Conservation (phyloP, 92 coral and sea anemone genomes). For the Actinostola sp. region DNA sequence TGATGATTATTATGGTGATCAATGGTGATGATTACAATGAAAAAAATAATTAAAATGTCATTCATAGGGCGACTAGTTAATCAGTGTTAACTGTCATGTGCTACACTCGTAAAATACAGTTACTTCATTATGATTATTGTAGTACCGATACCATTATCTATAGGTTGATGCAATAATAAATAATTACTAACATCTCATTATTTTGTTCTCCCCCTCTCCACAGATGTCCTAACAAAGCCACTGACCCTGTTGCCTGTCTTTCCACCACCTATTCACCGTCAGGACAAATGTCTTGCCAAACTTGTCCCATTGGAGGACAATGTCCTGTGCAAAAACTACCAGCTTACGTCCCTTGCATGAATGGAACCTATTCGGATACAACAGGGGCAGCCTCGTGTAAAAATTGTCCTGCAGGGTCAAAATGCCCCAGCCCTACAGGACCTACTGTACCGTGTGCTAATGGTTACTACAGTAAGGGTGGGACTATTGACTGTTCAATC, state of each 20-base stretch:
- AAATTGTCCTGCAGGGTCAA: constrained; percentile 76
- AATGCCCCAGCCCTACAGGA: constrained; percentile 64
- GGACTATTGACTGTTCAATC: constrained; percentile 53
- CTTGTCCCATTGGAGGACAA: constrained; percentile 56
- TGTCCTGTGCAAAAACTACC: constrained; percentile 57
- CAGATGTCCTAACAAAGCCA: constrained; percentile 66
- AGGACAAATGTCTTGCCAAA: constrained; percentile 51
- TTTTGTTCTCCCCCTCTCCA: constrained; percentile 6
- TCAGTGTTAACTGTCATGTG: no score
- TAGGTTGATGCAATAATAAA: no score
- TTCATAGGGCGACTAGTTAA: no score
- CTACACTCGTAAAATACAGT: no score
- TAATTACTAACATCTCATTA: no score
- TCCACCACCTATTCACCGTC: constrained; percentile 66
- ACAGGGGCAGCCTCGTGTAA: constrained; percentile 46
- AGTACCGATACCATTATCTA: no score
- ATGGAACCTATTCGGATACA: constrained; percentile 67
- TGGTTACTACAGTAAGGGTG: constrained; percentile 62
- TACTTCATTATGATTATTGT: no score
- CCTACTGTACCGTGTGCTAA: constrained; percentile 67
- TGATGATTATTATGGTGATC: no score
- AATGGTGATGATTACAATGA: no score
- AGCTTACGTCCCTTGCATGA: constrained; percentile 56
- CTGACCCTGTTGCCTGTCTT: constrained; percentile 59
- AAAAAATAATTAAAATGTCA: no score